Conservation (phyloP, 2,888 invertebrate species). For the Limnephilus rhombicus region DNA sequence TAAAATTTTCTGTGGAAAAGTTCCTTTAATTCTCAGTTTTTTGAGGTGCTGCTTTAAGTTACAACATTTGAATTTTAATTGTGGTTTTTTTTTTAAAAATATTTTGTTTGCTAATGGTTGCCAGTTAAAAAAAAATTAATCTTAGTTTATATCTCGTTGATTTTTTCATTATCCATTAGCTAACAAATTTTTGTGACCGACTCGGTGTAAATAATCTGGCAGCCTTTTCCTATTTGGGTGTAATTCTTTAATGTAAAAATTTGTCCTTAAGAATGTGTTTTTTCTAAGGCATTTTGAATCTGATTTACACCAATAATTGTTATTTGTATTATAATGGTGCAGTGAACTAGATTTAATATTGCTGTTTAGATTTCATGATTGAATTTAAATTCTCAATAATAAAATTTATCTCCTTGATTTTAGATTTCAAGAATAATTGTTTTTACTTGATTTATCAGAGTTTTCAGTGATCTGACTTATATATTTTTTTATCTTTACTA, state of each 20-base stretch:
- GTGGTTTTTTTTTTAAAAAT: not conserved
- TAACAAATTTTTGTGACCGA: not conserved
- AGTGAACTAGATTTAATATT: not conserved
- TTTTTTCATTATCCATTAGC: constrained; percentile 1
- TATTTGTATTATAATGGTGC: not conserved
- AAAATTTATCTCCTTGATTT: not conserved
- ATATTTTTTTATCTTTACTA: too few relatives aligned
- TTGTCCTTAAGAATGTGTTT: not conserved
- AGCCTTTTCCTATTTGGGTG: not conserved
- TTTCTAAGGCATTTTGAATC: not conserved
- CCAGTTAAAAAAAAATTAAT: not conserved
- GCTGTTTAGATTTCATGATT: not conserved
- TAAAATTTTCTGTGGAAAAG: not conserved
- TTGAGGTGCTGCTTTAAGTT: constrained; percentile 23
- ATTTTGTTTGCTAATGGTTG: not conserved
- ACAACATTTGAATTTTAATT: not conserved
- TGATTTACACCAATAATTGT: not conserved
- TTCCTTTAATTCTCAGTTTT: not conserved
- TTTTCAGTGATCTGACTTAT: not conserved
- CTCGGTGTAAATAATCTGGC: not conserved
- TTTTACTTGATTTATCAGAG: not conserved
- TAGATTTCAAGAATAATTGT: not conserved
- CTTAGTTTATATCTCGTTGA: constrained; percentile 1
- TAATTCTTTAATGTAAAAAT: not conserved
- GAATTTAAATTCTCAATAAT: too few relatives aligned